phyloP scores from a whole-genome alignment of 2,888 invertebrate genomes.

The Cosmia pyralina region DNA sequence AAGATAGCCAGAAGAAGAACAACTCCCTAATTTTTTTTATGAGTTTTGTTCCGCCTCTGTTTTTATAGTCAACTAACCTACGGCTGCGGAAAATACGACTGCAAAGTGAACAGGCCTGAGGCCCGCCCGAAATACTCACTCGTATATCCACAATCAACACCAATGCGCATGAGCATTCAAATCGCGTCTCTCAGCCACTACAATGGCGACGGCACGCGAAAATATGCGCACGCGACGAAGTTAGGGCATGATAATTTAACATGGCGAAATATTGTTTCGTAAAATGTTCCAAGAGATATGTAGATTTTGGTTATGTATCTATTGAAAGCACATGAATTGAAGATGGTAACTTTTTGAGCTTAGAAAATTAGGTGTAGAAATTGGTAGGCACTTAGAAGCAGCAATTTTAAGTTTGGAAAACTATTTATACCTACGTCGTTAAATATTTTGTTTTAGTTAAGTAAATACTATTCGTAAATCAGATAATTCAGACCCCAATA shows the following conservation, averaged over 20 bases:
- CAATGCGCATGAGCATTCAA: slow-evolving; percentile 74
- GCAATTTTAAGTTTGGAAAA: not conserved
- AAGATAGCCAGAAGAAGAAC: not conserved
- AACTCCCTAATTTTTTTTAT: not conserved
- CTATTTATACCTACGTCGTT: not conserved
- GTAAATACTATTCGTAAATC: not conserved
- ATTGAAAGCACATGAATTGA: not conserved
- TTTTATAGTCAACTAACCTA: not conserved
- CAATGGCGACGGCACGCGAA: slow-evolving; percentile 83
- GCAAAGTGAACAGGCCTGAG: not conserved
- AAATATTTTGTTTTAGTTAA: not conserved
- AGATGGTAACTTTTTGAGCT: not conserved
- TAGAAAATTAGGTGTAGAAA: not conserved
- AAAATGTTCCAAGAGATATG: slow-evolving; percentile 40
- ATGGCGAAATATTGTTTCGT: slow-evolving; percentile 65
- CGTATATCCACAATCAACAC: slow-evolving; percentile 55
- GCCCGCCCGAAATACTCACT: slow-evolving; percentile 17
- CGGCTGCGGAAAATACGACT: not conserved
- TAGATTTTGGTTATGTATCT: slow-evolving; percentile 9
- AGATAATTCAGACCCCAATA: not conserved
- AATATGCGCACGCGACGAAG: slow-evolving; percentile 82
- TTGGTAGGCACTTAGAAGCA: too few relatives aligned
- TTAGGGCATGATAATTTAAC: slow-evolving; percentile 64
- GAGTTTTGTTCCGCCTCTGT: not conserved
- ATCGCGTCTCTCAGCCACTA: slow-evolving; percentile 77